A percentile compares a stretch with the other conserved stretches of the same genome.
Conservation (phyloP, 2,888 invertebrate species). For the Diarsia rubi region DNA sequence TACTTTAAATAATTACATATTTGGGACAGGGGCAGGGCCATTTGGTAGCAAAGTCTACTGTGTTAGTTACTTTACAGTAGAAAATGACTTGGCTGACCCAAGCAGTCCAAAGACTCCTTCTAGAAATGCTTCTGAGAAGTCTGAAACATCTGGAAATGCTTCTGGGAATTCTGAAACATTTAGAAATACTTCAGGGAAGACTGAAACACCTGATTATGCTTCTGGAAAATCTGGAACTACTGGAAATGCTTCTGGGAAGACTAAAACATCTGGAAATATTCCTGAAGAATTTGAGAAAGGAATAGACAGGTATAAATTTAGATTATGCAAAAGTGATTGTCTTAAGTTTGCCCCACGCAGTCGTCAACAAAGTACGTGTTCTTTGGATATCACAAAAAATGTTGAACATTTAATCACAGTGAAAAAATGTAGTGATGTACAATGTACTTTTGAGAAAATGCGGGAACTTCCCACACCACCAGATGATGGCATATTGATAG, state of each 20-base stretch:
- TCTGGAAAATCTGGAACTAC: neutral
- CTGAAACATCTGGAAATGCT: neutral
- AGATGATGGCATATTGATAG: slow-evolving; percentile 76
- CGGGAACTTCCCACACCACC: slow-evolving; percentile 70
- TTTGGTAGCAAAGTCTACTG: slow-evolving; percentile 78
- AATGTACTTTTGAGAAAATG: slow-evolving; percentile 72
- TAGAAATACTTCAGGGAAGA: neutral
- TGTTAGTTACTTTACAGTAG: slow-evolving; percentile 83
- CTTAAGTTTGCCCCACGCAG: slow-evolving; percentile 53
- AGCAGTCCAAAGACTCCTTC: slow-evolving; percentile 23
- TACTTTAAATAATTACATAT: slow-evolving; percentile 79
- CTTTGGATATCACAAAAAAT: slow-evolving; percentile 74
- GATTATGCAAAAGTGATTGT: slow-evolving; percentile 72
- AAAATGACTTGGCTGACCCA: slow-evolving; percentile 69
- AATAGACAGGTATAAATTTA: slow-evolving; percentile 67
- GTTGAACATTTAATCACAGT: slow-evolving; percentile 70
- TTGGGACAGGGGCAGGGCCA: slow-evolving; percentile 68
- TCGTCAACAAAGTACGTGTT: slow-evolving; percentile 66
- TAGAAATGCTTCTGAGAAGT: neutral
- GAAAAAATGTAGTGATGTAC: slow-evolving; percentile 76
- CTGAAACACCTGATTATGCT: slow-evolving; percentile 7
- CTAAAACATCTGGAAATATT: slow-evolving; percentile 21
- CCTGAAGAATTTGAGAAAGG: slow-evolving; percentile 60
- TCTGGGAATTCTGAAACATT: too few species aligned
- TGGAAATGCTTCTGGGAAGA: neutral